phyloP scores from a whole-genome alignment of 2,113 vertebrate genomes.

The Neotoma lepida region DNA sequence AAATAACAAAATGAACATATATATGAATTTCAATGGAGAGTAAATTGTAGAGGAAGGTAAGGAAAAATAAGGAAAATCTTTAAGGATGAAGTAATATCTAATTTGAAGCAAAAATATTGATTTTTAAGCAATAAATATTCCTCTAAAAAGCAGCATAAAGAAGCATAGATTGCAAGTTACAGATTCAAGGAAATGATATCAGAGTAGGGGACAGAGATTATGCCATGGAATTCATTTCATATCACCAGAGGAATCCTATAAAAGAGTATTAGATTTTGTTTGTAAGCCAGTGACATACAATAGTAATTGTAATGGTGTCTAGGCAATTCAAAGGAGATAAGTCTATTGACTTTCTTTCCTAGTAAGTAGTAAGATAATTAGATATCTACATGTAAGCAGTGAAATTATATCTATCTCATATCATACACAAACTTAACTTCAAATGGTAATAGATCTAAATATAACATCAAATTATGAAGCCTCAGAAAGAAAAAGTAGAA shows the following conservation, averaged over 20 bases:
- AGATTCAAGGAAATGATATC: neutral
- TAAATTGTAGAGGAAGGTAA: neutral
- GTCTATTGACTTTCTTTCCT: neutral
- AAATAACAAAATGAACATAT: neutral
- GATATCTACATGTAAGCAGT: neutral
- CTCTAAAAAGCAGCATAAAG: neutral
- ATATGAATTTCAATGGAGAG: neutral
- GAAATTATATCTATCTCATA: neutral
- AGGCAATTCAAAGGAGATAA: neutral
- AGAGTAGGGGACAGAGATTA: neutral
- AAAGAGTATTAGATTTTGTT: neutral
- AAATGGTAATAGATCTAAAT: neutral
- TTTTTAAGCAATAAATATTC: conserved; percentile 17
- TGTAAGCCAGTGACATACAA: neutral
- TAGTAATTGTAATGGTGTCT: neutral
- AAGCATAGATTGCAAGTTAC: neutral
- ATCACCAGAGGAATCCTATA: neutral
- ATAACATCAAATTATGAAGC: neutral
- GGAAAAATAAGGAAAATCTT: neutral
- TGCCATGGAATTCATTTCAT: neutral
- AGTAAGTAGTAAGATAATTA: neutral
- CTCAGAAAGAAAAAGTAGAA: neutral
- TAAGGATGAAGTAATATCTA: neutral
- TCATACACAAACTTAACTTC: neutral
- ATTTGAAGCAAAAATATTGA: conserved; percentile 4